Evolutionary conservation across 2,113 vertebrate genomes (phyloP).

Genomic region (Rhegmatorhina hoffmannsi): DNA sequence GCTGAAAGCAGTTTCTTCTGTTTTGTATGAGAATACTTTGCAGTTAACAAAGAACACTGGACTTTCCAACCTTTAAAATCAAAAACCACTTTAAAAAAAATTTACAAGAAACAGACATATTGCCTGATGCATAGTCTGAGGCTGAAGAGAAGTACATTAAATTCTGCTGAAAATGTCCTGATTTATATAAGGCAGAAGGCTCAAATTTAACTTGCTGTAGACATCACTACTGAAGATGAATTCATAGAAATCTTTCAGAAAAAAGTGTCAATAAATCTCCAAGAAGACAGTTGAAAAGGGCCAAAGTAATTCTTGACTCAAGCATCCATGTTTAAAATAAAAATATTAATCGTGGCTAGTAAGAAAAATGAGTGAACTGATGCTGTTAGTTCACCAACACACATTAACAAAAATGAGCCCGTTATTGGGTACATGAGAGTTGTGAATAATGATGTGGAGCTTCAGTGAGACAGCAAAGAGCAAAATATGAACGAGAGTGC

Average conservation of each 20-base stretch:
- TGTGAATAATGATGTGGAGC: not conserved
- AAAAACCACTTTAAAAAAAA: not conserved
- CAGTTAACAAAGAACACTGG: not conserved
- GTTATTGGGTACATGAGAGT: not conserved
- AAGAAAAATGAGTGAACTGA: not conserved
- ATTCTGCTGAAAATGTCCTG: not conserved
- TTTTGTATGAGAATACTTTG: not conserved
- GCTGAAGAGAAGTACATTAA: not conserved
- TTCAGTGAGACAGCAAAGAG: not conserved
- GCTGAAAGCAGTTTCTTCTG: not conserved
- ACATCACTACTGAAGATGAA: not conserved
- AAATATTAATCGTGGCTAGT: not conserved
- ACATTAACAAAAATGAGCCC: not conserved
- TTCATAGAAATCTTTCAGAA: not conserved
- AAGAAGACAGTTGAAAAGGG: not conserved
- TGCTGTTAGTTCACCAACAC: not conserved
- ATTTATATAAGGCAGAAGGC: not conserved
- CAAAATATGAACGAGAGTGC: not conserved
- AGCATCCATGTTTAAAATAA: not conserved
- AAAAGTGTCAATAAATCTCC: not conserved
- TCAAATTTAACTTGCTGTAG: not conserved
- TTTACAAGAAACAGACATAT: not conserved
- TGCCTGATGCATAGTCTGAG: not conserved
- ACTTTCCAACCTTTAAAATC: not conserved
- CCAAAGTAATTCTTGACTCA: not conserved